These are phyloP conservation scores for Agonopterix subpropinquella DNA, from an alignment of 2,888 invertebrate species.

Conservation along the genomic window DNA sequence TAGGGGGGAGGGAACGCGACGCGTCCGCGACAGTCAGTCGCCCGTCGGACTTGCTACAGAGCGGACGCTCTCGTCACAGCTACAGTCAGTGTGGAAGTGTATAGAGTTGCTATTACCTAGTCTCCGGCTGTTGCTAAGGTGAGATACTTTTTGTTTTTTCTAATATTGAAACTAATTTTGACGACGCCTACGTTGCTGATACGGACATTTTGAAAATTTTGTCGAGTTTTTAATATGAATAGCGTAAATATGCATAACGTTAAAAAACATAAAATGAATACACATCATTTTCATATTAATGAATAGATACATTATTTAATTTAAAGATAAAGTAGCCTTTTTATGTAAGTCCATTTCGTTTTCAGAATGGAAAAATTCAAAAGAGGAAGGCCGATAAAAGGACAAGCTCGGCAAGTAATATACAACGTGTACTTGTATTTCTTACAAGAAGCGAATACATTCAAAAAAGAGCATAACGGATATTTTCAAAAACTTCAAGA, in stretches of 20 bases:
- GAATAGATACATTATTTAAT: background rate
- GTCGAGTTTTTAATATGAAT: too few relatives aligned
- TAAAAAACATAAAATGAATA: too few relatives aligned
- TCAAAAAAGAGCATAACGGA: conserved; percentile 3
- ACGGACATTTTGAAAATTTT: too few relatives aligned
- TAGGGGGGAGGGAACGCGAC: too few relatives aligned
- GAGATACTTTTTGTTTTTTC: background rate
- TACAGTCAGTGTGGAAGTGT: background rate
- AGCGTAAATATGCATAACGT: too few relatives aligned
- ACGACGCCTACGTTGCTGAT: too few relatives aligned
- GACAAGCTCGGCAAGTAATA: background rate
- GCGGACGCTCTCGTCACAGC: too few relatives aligned
- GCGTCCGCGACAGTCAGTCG: too few relatives aligned
- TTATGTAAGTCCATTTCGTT: background rate
- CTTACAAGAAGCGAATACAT: conserved; percentile 3
- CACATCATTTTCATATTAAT: too few relatives aligned
- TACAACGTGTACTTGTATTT: conserved; percentile 6
- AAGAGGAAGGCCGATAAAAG: background rate
- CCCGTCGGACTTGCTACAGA: too few relatives aligned
- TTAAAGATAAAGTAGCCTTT: background rate
- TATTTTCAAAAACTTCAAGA: conserved; percentile 5
- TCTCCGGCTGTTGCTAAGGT: background rate
- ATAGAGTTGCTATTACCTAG: background rate
- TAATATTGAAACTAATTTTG: background rate
- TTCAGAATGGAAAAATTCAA: background rate